A percentile compares a stretch with the other conserved stretches of the same genome.
Conservation (phyloP, 2,797 vertebrate species). For the Amphiprion clarkii region DNA sequence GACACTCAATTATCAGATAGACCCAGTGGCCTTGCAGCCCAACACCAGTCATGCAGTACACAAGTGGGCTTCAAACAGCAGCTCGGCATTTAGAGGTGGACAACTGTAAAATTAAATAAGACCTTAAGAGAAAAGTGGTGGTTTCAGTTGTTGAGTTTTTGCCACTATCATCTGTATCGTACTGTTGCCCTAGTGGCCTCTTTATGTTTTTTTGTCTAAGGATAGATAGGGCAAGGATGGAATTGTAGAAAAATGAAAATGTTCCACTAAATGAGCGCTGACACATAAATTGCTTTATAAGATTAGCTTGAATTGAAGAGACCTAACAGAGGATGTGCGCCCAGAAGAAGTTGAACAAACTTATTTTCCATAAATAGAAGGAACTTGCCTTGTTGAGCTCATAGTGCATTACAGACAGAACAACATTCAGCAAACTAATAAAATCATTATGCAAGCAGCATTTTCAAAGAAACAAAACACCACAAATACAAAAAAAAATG, state of each 20-base stretch:
- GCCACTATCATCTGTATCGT: not conserved
- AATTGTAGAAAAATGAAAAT: not conserved
- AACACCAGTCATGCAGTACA: conserved; percentile 38
- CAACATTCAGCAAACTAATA: not conserved
- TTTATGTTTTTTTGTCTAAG: conserved; percentile 9
- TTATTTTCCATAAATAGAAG: not conserved
- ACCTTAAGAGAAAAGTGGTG: conserved; percentile 32
- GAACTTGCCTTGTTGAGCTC: not conserved
- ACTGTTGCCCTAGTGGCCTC: not conserved
- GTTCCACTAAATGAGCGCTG: not conserved
- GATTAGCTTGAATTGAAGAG: not conserved
- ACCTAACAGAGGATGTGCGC: not conserved
- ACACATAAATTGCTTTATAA: not conserved
- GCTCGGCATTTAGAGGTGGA: conserved; percentile 43
- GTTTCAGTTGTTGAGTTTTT: conserved; percentile 40
- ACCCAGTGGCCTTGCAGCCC: conserved; percentile 74
- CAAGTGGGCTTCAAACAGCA: conserved; percentile 57
- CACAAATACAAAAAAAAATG: not conserved
- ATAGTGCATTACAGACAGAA: not conserved
- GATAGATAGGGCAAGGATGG: not conserved
- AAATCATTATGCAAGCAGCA: not conserved
- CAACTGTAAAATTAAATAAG: conserved; percentile 46
- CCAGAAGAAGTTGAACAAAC: not conserved
- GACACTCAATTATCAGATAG: conserved; percentile 84
- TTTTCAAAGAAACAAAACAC: not conserved